A percentile compares a stretch with the other conserved stretches of the same genome.
phyloP scores from a whole-genome alignment of 2,888 invertebrate species.

The Lithophane ornitopus region DNA sequence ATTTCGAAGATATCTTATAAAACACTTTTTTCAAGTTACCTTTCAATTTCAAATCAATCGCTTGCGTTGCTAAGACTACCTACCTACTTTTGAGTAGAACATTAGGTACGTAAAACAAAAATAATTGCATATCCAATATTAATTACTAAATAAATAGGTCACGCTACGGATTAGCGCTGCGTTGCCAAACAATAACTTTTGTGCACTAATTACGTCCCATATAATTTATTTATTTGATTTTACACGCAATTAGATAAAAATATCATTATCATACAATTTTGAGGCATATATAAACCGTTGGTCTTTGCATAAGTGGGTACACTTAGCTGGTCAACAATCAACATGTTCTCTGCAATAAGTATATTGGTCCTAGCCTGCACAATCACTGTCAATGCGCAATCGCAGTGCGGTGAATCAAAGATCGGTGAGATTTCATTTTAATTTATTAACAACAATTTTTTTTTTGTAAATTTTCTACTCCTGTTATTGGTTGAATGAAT shows the following conservation, averaged over 20 bases:
- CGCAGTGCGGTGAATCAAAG: background rate
- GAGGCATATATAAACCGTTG: constrained; percentile 22
- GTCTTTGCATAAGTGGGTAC: constrained; percentile 3
- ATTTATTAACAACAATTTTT: too few relatives aligned
- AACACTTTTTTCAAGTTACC: too few relatives aligned
- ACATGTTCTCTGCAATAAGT: constrained; percentile 21
- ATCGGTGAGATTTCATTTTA: constrained; percentile 20
- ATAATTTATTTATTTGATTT: constrained; percentile 28
- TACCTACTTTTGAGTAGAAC: background rate
- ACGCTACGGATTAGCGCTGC: constrained; percentile 1
- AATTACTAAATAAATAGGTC: constrained; percentile 7
- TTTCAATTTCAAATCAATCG: too few relatives aligned
- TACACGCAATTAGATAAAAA: background rate
- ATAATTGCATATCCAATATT: background rate
- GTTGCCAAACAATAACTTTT: constrained; percentile 17
- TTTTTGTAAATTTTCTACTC: too few relatives aligned
- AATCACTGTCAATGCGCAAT: constrained; percentile 11
- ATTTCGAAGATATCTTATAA: too few relatives aligned
- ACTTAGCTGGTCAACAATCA: constrained; percentile 41
- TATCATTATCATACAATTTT: background rate
- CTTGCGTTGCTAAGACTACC: too few relatives aligned
- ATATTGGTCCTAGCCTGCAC: constrained; percentile 28
- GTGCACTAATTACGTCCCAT: constrained; percentile 25
- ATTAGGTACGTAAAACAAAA: background rate
- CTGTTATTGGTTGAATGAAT: too few relatives aligned